Evolutionary conservation across 2,797 vertebrate species (phyloP).

Genomic region (Onychomys torridus): DNA sequence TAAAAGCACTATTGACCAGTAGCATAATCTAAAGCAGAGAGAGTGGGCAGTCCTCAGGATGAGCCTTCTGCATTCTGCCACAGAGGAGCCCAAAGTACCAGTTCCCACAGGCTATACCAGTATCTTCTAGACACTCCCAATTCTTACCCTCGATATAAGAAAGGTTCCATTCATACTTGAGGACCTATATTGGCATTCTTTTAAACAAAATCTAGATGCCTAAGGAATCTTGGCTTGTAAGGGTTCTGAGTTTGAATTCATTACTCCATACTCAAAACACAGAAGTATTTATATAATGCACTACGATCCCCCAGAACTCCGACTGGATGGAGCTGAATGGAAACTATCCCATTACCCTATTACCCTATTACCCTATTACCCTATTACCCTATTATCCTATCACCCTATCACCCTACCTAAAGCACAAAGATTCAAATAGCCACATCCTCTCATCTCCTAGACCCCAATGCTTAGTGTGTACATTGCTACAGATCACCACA

Average conservation of each 20-base stretch:
- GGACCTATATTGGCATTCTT: not conserved
- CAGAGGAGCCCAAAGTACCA: not conserved
- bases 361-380: not conserved
- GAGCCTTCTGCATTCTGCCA: not conserved
- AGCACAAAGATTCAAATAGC: not conserved
- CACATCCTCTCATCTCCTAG: not conserved
- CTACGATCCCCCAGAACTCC: not conserved
- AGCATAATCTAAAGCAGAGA: not conserved
- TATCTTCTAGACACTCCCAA: not conserved
- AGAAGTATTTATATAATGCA: not conserved
- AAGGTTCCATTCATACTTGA: not conserved
- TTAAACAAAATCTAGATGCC: constrained; percentile 6
- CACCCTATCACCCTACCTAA: not conserved
- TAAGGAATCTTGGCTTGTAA: not conserved
- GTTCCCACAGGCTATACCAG: not conserved
- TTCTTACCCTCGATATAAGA: not conserved
- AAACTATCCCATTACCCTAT: not conserved
- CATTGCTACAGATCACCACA: not conserved
- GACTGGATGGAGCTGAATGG: not conserved
- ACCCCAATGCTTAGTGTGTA: not conserved
- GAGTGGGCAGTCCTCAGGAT: not conserved
- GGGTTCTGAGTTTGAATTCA: constrained; percentile 8
- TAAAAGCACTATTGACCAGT: not conserved
- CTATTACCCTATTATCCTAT: too few relatives aligned
- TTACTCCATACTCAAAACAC: not conserved